Conservation (phyloP, 2,113 vertebrate species). For the Mirounga angustirostris region DNA sequence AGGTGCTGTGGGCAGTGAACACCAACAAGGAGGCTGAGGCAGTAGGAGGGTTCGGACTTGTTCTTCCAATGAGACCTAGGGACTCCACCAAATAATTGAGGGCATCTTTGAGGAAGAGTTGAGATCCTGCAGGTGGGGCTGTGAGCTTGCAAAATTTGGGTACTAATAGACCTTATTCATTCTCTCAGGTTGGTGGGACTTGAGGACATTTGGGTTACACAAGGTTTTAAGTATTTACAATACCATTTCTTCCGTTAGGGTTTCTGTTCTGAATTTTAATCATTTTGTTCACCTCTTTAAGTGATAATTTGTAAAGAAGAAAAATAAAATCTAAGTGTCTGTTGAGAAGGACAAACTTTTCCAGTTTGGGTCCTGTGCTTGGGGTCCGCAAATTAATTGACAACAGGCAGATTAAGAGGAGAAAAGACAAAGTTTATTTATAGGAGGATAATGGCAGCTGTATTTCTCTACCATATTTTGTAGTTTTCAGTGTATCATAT, state of each 20-base stretch:
- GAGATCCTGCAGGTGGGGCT: not conserved
- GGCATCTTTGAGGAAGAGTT: not conserved
- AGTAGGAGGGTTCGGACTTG: not conserved
- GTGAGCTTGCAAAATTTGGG: not conserved
- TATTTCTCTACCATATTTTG: not conserved
- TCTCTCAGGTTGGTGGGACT: not conserved
- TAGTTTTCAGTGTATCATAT: not conserved
- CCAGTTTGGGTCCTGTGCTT: not conserved
- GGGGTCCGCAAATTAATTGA: not conserved
- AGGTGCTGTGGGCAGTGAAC: not conserved
- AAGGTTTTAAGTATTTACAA: not conserved
- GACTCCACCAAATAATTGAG: not conserved
- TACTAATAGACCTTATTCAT: not conserved
- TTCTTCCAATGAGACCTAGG: not conserved
- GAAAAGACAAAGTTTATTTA: not conserved
- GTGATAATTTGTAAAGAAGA: constrained; percentile 17
- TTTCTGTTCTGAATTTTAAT: constrained; percentile 18
- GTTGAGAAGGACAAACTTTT: not conserved
- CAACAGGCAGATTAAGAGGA: not conserved
- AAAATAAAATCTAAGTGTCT: not conserved
- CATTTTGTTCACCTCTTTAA: not conserved
- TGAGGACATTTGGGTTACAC: not conserved
- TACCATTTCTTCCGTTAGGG: not conserved
- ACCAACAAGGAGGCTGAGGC: not conserved
- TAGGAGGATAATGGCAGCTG: not conserved